A percentile compares a stretch with the other conserved stretches of the same genome.
Conservation (phyloP, 2,113 vertebrate species). For the Cochlearius cochlearius region DNA sequence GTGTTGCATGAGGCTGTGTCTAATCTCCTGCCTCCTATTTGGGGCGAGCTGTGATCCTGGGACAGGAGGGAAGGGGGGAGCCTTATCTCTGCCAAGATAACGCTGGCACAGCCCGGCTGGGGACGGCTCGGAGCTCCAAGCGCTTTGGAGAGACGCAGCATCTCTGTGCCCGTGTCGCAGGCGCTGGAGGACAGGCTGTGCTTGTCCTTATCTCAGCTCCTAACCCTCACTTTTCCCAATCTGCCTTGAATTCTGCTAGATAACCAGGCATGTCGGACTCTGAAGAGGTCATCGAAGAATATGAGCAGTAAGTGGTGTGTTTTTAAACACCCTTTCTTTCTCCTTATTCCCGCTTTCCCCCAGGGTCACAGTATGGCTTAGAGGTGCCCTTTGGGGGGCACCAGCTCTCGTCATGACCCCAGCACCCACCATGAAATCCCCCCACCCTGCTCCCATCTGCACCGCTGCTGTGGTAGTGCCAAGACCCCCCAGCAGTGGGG, state of each 20-base stretch:
- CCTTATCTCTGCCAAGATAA: conserved; percentile 37
- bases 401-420: rapidly evolving
- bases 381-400: not conserved
- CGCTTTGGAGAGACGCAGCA: not conserved
- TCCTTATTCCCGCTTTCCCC: not conserved
- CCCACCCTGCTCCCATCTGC: not conserved
- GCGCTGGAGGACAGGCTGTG: not conserved
- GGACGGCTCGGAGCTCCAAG: not conserved
- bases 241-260: not conserved
- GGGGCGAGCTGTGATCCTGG: not conserved
- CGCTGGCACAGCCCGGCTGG: not conserved
- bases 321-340: not conserved
- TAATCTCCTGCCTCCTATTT: conserved; percentile 29
- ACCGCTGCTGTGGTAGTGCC: not conserved
- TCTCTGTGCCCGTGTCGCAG: not conserved
- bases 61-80: not conserved
- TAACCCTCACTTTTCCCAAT: not conserved
- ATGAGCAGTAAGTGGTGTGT: conserved; percentile 80
- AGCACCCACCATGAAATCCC: not conserved
- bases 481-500: not conserved
- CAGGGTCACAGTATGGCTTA: not conserved
- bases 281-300: conserved; percentile 82
- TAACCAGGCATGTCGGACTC: conserved; percentile 84
- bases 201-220: not conserved
- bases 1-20: not conserved